Evolutionary conservation across 2,113 vertebrate genomes (phyloP).

Genomic region (Archilochus colubris): DNA sequence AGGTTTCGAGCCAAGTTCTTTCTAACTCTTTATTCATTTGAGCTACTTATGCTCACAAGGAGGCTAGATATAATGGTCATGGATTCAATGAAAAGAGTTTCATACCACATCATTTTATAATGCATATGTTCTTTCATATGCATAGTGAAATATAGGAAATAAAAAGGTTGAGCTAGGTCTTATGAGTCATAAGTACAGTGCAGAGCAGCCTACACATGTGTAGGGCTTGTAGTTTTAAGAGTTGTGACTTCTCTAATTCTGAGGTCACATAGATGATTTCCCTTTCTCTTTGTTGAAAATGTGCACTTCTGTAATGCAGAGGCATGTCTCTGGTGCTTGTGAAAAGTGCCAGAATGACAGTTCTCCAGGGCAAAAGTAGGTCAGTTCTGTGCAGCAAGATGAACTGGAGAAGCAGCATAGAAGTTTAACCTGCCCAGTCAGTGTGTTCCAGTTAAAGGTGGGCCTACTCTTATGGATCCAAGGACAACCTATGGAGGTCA

Average conservation of each 20-base stretch:
- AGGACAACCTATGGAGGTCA: background rate
- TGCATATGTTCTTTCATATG: constrained; percentile 37
- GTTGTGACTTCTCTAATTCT: constrained; percentile 24
- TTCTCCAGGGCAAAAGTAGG: background rate
- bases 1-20: constrained; percentile 10
- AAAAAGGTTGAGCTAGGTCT: constrained; percentile 12
- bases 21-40: background rate
- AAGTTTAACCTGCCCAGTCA: background rate
- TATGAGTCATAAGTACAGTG: constrained; percentile 6
- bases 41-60: background rate
- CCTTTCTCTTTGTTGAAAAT: background rate
- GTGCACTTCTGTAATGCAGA: background rate
- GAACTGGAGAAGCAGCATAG: background rate
- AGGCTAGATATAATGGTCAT: background rate
- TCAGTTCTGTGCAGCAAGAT: background rate
- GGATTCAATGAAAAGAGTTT: background rate
- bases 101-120: constrained; percentile 8
- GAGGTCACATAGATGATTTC: background rate
- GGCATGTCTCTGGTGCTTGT: background rate
- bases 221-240: background rate
- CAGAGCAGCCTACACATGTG: background rate
- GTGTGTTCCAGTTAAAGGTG: background rate
- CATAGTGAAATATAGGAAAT: constrained; percentile 20
- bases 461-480: background rate
- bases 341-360: background rate